These are phyloP conservation scores for Dynastes maya DNA, from an alignment of 2,888 invertebrate genomes.

Conservation along the genomic window DNA sequence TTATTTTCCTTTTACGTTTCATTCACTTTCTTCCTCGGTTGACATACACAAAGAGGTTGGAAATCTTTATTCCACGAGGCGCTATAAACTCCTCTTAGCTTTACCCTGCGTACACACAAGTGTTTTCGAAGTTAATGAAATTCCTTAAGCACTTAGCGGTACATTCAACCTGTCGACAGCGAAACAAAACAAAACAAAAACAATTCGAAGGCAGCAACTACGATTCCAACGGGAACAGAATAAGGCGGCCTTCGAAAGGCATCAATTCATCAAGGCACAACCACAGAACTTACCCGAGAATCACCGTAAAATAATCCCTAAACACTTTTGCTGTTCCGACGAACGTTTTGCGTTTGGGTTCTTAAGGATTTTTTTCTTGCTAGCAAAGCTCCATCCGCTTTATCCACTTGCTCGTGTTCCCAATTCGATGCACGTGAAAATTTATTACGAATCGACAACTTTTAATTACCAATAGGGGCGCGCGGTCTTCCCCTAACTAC, in stretches of 20 bases:
- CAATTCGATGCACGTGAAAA: conserved; percentile 15
- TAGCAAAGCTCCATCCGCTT: not conserved
- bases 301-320: conserved; percentile 41
- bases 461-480: not conserved
- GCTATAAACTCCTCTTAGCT: conserved; percentile 3
- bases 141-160: conserved; percentile 27
- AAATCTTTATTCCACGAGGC: conserved; percentile 3
- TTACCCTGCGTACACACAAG: conserved; percentile 6
- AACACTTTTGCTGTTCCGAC: conserved; percentile 41
- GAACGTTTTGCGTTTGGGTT: not conserved
- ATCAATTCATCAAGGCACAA: conserved; percentile 37
- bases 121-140: conserved; percentile 35
- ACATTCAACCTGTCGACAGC: conserved; percentile 8
- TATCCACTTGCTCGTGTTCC: not conserved
- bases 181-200: conserved; percentile 34
- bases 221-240: not conserved
- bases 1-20: too few relatives aligned
- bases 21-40: too few relatives aligned
- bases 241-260: conserved; percentile 14
- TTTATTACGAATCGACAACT: not conserved
- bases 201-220: conserved; percentile 3
- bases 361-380: too few relatives aligned
- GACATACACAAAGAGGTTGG: not conserved
- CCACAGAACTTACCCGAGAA: conserved; percentile 36
- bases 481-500: not conserved